Base-by-base conservation (phyloP, 1,140 invertebrate genomes). In the Lutraria rhynchaena region DNA sequence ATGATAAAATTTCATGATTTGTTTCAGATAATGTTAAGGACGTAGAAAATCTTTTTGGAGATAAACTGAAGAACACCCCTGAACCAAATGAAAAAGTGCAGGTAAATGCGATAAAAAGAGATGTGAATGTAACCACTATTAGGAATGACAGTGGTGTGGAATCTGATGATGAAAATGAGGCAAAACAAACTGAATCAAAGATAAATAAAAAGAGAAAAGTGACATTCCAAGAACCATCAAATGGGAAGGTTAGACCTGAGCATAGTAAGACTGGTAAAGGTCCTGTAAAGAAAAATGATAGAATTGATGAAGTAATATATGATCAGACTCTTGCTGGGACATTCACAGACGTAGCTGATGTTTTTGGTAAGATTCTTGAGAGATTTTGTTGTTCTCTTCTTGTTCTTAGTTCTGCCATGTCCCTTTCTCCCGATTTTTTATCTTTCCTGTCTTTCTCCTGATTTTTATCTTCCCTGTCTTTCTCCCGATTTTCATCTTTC, bases 301-400 rank as follows among this genome's bases (percentile, higher is more conserved):
- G 57, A 11, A 22, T 22, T 19, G 63, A 71, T 46, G 55, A 19
- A 55, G n/a, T 71, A 22, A 27, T 60, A 15, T 57, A 35, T 57
- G 70, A 75, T 63, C 58, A 81, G 24, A 75, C 60, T 1, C 69
- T 76, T 13, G 44, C 49, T 44, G 60, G 69, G 53, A 71, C 76
- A 17, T 85, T 86, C 67, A 24, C 69, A 19, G 82, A 84, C 44
- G 73, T 86, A 27, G 31, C 70, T 44, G 85, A 85, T 81, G 85
- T 86, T 15, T 86, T 86, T 69, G 81, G 85, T 86, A 41, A 73
- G 75, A 60, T 7, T 58, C 24, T 11, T 61, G 19, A 3, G 29
- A 22, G 19, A 5, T 27, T 61, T 1, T 3, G n/a, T 1, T 19
- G 29, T 61, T 29, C 19, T 27, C 17, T 27, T 61, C 51, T 53